Percentiles rank a stretch among this genome's conserved stretches.
Conservation (phyloP, 2,888 invertebrate genomes). For the Sinhomidia bicolor region DNA sequence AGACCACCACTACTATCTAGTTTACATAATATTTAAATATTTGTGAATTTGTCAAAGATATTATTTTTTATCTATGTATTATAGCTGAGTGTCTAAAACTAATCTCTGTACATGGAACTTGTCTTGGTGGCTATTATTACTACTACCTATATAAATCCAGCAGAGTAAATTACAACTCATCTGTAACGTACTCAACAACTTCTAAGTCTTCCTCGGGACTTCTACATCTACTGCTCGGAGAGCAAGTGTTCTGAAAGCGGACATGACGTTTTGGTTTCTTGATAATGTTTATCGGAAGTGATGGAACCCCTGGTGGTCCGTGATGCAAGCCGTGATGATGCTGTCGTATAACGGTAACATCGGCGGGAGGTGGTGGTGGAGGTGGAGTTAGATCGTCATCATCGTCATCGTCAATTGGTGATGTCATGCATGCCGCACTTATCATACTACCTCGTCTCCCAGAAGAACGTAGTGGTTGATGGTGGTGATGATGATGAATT, state of each 20-base stretch:
- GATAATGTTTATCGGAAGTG: conserved; percentile 24
- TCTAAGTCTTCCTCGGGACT: conserved; percentile 72
- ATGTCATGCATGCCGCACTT: conserved; percentile 46
- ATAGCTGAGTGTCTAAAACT: background rate
- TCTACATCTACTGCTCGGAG: conserved; percentile 66
- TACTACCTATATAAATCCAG: no score
- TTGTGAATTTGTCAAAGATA: background rate
- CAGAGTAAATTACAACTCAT: conserved; percentile 67
- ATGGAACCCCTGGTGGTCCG: conserved; percentile 15
- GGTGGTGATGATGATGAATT: conserved; percentile 18
- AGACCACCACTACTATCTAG: no score
- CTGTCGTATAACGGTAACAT: conserved; percentile 60
- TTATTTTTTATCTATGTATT: no score
- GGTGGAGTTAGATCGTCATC: conserved; percentile 41
- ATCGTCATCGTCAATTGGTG: background rate
- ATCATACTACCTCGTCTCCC: conserved; percentile 62
- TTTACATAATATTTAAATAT: background rate
- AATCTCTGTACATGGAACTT: conserved; percentile 33
- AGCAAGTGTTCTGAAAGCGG: conserved; percentile 73
- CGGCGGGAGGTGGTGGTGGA: conserved; percentile 66
- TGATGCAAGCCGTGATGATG: conserved; percentile 28
- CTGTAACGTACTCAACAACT: conserved; percentile 75
- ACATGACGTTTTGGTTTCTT: conserved; percentile 74
- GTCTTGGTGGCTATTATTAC: background rate
- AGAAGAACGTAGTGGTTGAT: conserved; percentile 47